Base-by-base conservation (phyloP, 2,888 invertebrate species). In the Hirtodrosophila duncani region DNA sequence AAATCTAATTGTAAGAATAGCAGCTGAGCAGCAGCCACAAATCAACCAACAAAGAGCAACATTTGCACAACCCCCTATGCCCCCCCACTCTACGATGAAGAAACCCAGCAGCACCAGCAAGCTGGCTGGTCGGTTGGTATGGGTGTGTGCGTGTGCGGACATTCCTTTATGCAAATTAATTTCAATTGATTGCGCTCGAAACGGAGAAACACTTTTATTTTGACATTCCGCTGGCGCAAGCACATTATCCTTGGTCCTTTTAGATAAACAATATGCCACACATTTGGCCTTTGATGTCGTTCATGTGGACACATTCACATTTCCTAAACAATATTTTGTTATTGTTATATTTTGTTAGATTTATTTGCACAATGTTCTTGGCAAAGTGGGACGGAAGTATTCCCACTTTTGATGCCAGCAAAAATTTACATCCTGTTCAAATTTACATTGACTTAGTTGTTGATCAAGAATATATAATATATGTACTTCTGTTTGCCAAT, bases 111-210 rank as follows among this genome's bases (percentile, higher is more conserved):
- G 50, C 9, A 3, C n/a, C n/a, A n/a, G n/a, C n/a, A n/a, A n/a
- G n/a, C n/a, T n/a, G n/a, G n/a, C n/a, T n/a, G n/a, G n/a, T n/a
- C n/a, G n/a, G n/a, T n/a, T n/a, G n/a, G n/a, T n/a, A n/a, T n/a
- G n/a, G 24, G 16, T 29, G 26, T 30, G 51, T 55, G 68, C 53
- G 52, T 61, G 64, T 57, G 65, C 64, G 66, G 68, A 69, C 65
- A 77, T 78, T 78, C 64, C 79, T 77, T 78, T 81, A 79, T 81
- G 75, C 79, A 81, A 81, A 79, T 79, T 79, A 79, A 65, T 81
- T 81, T 75, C 79, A 67, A 78, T 79, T 81, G 81, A 81, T 81
- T 79, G 81, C 75, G 52, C 62, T 56, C 60, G 59, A 59, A 75
- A 68, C 61, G n/a, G n/a, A 53, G 20, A 45, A 45, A 24, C 71